These are phyloP conservation scores for Drosophila anceps DNA, from an alignment of 2,888 invertebrate genomes.

Conservation along the genomic window DNA sequence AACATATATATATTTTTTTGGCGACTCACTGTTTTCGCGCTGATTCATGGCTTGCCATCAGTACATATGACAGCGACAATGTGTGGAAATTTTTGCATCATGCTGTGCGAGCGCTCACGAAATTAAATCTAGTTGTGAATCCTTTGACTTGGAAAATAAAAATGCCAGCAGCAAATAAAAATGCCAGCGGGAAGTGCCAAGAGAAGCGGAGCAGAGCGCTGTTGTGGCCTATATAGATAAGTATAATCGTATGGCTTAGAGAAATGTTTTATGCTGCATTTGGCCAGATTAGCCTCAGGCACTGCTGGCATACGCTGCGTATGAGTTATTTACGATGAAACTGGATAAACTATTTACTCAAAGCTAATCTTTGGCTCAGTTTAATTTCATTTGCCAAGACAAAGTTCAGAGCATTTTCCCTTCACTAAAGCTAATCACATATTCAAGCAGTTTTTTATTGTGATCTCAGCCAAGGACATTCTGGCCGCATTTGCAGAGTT, in stretches of 20 bases:
- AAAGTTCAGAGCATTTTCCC: neutral
- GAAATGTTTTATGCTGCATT: constrained; percentile 41
- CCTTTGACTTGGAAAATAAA: constrained; percentile 34
- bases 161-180: constrained; percentile 47
- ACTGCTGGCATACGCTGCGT: constrained; percentile 31
- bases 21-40: constrained; percentile 1
- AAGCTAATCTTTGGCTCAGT: neutral
- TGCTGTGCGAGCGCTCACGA: constrained; percentile 21
- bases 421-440: neutral
- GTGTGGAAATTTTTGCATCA: constrained; percentile 19
- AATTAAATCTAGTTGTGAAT: constrained; percentile 35
- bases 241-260: constrained; percentile 34
- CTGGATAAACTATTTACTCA: neutral
- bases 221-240: constrained; percentile 24
- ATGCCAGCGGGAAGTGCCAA: constrained; percentile 41
- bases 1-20: neutral
- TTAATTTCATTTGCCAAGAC: neutral
- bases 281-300: constrained; percentile 42
- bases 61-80: constrained; percentile 10
- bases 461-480: constrained; percentile 38
- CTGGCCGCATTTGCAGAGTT: constrained; percentile 2
- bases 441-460: neutral
- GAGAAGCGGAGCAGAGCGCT: neutral
- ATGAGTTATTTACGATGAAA: constrained; percentile 31
- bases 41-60: neutral